Conservation (phyloP, 1,140 invertebrate genomes). For the Pseudomyrmex flavicornis region DNA sequence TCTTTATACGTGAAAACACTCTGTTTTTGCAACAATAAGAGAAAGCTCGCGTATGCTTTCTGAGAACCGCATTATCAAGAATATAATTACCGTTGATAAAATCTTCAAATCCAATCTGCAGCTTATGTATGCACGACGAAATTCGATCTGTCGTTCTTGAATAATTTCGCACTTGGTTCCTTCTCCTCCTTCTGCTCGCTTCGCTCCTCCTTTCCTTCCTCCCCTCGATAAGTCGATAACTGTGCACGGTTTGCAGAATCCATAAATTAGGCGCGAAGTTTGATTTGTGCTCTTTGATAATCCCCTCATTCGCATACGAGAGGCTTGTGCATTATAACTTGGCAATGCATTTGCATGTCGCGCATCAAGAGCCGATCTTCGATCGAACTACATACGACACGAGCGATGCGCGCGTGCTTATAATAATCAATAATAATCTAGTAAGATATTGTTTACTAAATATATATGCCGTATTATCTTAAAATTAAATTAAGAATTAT, state of each 20-base stretch:
- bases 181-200: background rate
- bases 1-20: background rate
- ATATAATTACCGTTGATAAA: conserved; percentile 46
- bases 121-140: conserved; percentile 57
- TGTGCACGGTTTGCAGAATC: conserved; percentile 65
- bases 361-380: conserved; percentile 32
- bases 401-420: background rate
- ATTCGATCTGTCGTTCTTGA: conserved; percentile 64
- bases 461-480: background rate
- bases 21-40: background rate
- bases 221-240: conserved; percentile 70
- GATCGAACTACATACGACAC: background rate
- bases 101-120: conserved; percentile 54
- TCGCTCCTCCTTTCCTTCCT: conserved; percentile 19
- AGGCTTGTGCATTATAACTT: conserved; percentile 70
- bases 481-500: no score
- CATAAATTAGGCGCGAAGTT: conserved; percentile 71
- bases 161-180: conserved; percentile 63
- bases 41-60: background rate
- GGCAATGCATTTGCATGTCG: conserved; percentile 47
- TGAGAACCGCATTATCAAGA: conserved; percentile 7
- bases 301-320: conserved; percentile 69
- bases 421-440: background rate
- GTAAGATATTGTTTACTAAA: background rate
- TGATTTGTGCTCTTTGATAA: conserved; percentile 70